Evolutionary conservation across 1,140 invertebrate species (phyloP), one percentile per base, ranked within the genome.

Genomic region (Drosophila kurseongensis): DNA sequence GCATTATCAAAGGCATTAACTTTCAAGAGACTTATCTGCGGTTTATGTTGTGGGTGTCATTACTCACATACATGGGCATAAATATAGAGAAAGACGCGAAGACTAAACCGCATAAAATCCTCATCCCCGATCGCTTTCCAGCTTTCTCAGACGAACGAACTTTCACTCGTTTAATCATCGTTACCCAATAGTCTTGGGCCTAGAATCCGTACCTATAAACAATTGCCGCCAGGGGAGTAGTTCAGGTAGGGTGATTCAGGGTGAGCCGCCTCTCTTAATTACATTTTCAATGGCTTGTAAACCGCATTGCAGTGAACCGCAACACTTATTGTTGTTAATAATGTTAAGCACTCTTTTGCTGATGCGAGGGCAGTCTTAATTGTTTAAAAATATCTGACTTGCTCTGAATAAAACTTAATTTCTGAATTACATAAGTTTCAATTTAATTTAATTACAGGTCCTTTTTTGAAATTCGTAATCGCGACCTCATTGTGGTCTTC

Each of bases 121-220:
- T 82, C 83, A 86, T 69, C 69, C 55, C 80, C 78, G 71, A 77
- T 68, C 60, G 55, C 59, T 86, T 78, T 62, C 71, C 76, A 81
- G 73, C 83, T 86, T 86, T 86, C 83, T 50, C 80, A 36, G 52
- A 40, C 61, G 27, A 62, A 60, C 57, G 50, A 47, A 86, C 83
- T 86, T 86, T 86, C 83, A 88, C 83, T 83, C 79, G 48, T 29
- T 79, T 82, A 61, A 88, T 76, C 66, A 36, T 41, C 54, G 60
- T 35, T 36, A 59, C 12, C 44, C 32, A 35, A n/a, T 10, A 45
- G 38, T 35, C 5, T 35, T 14, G 16, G n/a, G 69, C 23, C 73
- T 75, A 77, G 74, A 77, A 77, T 78, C 60, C 48, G 63, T 62
- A 74, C 61, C 66, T 71, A 56, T 75, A 52, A 73, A 58, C 56